These are phyloP conservation scores for Vireo altiloquus DNA, from an alignment of 2,113 vertebrate species.

Conservation along the genomic window DNA sequence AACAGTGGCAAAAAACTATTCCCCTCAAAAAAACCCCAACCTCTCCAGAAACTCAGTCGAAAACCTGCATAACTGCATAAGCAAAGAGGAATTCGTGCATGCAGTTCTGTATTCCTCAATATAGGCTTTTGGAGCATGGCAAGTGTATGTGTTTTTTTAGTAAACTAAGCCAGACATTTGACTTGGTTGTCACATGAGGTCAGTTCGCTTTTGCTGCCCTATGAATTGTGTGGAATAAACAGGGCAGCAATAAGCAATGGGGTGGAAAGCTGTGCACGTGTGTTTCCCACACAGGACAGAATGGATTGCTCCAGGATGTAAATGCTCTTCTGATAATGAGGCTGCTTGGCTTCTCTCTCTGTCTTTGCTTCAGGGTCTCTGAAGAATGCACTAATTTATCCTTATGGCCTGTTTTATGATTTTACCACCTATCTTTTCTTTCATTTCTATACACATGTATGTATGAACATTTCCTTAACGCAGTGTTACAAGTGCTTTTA, in stretches of 20 bases:
- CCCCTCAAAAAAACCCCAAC: not conserved
- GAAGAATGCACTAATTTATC: not conserved
- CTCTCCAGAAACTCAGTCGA: not conserved
- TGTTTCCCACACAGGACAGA: not conserved
- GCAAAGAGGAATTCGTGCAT: not conserved
- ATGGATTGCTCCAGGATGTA: not conserved
- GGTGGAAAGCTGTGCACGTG: not conserved
- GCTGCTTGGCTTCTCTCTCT: not conserved
- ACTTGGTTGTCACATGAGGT: not conserved
- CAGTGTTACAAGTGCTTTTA: not conserved
- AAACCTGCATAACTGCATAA: not conserved
- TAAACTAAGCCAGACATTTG: not conserved
- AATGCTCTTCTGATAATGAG: not conserved
- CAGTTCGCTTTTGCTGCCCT: not conserved
- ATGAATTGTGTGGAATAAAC: not conserved
- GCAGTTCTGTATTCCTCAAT: not conserved
- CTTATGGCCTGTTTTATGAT: not conserved
- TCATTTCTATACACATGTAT: not conserved
- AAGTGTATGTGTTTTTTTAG: not conserved
- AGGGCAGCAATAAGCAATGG: not conserved
- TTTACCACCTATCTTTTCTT: not conserved
- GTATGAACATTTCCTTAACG: not conserved
- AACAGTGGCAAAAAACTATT: fast-evolving
- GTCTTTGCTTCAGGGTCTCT: not conserved
- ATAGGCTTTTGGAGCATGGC: not conserved